These are phyloP conservation scores for Sinocyclocheilus maitianheensis DNA, from an alignment of 2,113 vertebrate species.

Conservation along the genomic window DNA sequence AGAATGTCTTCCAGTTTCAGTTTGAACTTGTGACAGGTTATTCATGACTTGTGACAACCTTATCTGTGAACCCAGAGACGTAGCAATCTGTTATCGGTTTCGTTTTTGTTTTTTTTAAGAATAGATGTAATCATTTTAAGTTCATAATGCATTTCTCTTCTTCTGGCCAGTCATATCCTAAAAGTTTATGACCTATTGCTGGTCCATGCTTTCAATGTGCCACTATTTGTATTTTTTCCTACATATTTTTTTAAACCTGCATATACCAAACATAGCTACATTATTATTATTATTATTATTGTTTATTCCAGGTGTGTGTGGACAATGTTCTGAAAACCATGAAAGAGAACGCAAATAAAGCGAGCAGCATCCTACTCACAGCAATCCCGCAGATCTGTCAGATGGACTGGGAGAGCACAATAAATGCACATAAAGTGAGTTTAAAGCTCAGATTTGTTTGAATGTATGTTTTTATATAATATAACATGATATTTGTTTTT, in stretches of 20 bases:
- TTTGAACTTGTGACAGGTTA: too few relatives aligned
- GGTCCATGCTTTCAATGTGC: too few relatives aligned
- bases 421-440: conserved; percentile 82
- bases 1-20: too few relatives aligned
- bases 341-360: conserved; percentile 97
- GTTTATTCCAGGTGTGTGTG: conserved; percentile 84
- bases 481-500: too few relatives aligned
- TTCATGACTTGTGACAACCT: not conserved
- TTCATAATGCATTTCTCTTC: not conserved
- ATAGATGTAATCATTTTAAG: not conserved
- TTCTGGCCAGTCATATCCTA: not conserved
- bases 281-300: too few relatives aligned
- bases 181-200: not conserved
- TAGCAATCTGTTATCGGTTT: not conserved
- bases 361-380: conserved; percentile 90
- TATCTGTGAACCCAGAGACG: not conserved
- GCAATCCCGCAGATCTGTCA: conserved; percentile 90
- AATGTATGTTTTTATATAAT: not conserved
- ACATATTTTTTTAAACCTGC: not conserved
- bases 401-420: conserved; percentile 88
- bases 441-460: not conserved
- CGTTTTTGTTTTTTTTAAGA: not conserved
- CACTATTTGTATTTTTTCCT: not conserved
- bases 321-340: conserved; percentile 95
- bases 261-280: not conserved